Base-by-base conservation (phyloP, 1,140 invertebrate genomes). In the Lepidurus couesii region DNA sequence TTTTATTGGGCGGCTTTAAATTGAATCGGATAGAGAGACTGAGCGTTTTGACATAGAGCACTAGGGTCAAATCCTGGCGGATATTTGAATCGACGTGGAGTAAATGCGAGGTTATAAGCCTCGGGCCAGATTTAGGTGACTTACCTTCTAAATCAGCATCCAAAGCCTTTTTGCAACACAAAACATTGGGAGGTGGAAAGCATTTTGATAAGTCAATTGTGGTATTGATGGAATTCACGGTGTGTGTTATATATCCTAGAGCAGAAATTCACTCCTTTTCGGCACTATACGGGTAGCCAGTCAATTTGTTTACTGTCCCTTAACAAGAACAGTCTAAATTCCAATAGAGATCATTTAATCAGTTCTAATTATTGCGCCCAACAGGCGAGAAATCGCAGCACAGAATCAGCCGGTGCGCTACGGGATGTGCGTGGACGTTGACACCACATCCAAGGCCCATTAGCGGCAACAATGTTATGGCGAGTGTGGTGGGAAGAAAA, bases 391-490 rank as follows among this genome's bases (percentile, higher is more conserved):
- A 34, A 34, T 34, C 34, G 34, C 34, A 34, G 34, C 34, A 34
- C 34, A 34, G 34, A 34, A 7, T 65, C 21, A 65, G 53, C 21
- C 53, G 53, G 16, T 11, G 53, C 53, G 21, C 16, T 21, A 13
- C 53, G 8, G 53, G 34, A 34, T 65, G 13, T 16, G 9, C 13
- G 13, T 9, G 53, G 53, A 65, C 53, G 13, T 16, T 16, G 53
- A 65, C 53, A 65, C 53, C 53, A 65, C 53, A 65, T 65, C 53
- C 21, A 65, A 65, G 53, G 13, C 53, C 53, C 53, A 65, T 65
- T 65, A 65, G 53, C 53, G 53, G 9, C 53, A 65, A 65, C 53
- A 65, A 65, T 65, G 53, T 65, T 16, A 65, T 65, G 53, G 21
- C 53, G 8, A 65, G 53, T 65, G 53, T 21, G 53, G 53, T 65